Percentiles rank a stretch among this genome's conserved stretches.
phyloP scores from a whole-genome alignment of 2,113 vertebrate genomes.

The Thamnophis sirtalis region DNA sequence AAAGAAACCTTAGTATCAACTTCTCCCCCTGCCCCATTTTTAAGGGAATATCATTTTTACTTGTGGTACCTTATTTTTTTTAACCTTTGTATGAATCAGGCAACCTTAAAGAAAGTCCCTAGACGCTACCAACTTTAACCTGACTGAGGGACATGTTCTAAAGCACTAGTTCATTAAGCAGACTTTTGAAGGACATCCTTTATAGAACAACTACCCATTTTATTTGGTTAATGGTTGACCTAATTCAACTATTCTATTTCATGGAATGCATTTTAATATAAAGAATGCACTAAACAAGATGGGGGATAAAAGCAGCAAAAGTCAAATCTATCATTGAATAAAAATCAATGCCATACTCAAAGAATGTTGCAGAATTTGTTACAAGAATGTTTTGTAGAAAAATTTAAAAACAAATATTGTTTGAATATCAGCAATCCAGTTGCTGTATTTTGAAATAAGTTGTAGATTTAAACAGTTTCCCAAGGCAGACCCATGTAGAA shows the following conservation, averaged over 20 bases:
- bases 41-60: conserved; percentile 23
- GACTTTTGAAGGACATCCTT: conserved; percentile 76
- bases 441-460: background rate
- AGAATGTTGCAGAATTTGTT: background rate
- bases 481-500: background rate
- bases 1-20: conserved; percentile 43
- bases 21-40: background rate
- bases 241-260: conserved; percentile 89
- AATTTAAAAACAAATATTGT: conserved; percentile 2
- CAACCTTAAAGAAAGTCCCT: conserved; percentile 57
- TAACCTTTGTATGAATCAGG: conserved; percentile 45
- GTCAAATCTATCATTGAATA: conserved; percentile 56
- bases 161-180: conserved; percentile 74
- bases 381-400: conserved; percentile 26
- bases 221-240: conserved; percentile 91
- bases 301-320: conserved; percentile 62
- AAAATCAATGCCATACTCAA: conserved; percentile 39
- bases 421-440: conserved; percentile 12
- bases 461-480: background rate
- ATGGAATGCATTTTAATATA: conserved; percentile 79
- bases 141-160: conserved; percentile 78
- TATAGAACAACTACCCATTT: conserved; percentile 77
- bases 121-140: conserved; percentile 67
- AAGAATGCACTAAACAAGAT: conserved; percentile 73
- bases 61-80: conserved; percentile 30